Evolutionary conservation across 2,113 vertebrate genomes (phyloP), one percentile per base, ranked within the genome.

Genomic region (Eidolon helvum): DNA sequence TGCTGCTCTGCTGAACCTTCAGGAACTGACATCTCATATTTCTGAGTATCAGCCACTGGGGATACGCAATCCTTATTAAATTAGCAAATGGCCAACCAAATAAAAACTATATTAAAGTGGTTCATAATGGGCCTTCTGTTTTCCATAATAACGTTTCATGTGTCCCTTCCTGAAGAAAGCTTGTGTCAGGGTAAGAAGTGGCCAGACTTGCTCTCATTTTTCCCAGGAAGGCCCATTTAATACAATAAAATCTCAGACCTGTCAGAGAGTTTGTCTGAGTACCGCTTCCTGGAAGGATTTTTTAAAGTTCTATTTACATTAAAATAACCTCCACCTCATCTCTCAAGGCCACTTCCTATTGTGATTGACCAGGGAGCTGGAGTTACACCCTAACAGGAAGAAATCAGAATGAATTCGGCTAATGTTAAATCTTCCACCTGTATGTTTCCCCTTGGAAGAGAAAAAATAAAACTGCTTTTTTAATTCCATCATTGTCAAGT

Each of bases 71-170:
- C 79, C 57, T 96, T 96, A 98, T 97, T 97, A 96, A 97, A 95
- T 98, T 97, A 98, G 80, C 68, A 96, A 96, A 95, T 69, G 95
- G 94, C 92, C 93, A 79, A 55, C n/a, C 5, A 28, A 96, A 95
- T 94, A 94, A 96, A 95, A 91, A 80, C 68, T 87, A 33, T 24
- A 92, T 94, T 94, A 96, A 94, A 97, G 91, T 91, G 86, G n/a
- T 89, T 63, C 28, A 18, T 95, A 91, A 96, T 72, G 88, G 74
- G 40, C 40, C 93, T 92, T 79, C 75, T 87, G 65, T 57, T 91
- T 86, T 75, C 90, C 55, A 94, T 96, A 96, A 96, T 87, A 63
- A 87, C 55, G 63, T 94, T 97, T 80, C 57, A 26, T 40, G 22
- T 38, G 78, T 83, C 90, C 69, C 75, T 96, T 95, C 92, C 95